These are phyloP conservation scores for fruit fly (Drosophila melanogaster) DNA, from an alignment of 1,140 invertebrate species.

Conservation along the genomic window Release_6_plus_ISO1_MT NT_033777.3:6189501-6190000, in stretches of 20 bases:
- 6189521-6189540: not conserved
- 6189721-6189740: slow-evolving; percentile 15
- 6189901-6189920: slow-evolving; percentile 34
- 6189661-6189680: slow-evolving; percentile 8
- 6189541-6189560: slow-evolving; percentile 14
- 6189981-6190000: not conserved
- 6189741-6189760: not conserved
- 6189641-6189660: not conserved
- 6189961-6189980: slow-evolving; percentile 17
- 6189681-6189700: slow-evolving; percentile 35
- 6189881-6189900: slow-evolving; percentile 46
- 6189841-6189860: slow-evolving; percentile 53
- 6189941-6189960: slow-evolving; percentile 55
- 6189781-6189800: slow-evolving; percentile 22
- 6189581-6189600: slow-evolving; percentile 42
- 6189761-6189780: slow-evolving; percentile 26
- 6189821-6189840: slow-evolving; percentile 1
- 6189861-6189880: slow-evolving; percentile 22
- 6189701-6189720: not conserved
- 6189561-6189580: slow-evolving; percentile 8
- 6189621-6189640: slow-evolving; percentile 21
- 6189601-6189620: slow-evolving; percentile 1
- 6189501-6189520: slow-evolving; percentile 23
- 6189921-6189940: slow-evolving; percentile 49
- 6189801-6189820: not conserved